These are phyloP conservation scores for Colletes collaris DNA, from an alignment of 2,888 invertebrate species.

Conservation along the genomic window DNA sequence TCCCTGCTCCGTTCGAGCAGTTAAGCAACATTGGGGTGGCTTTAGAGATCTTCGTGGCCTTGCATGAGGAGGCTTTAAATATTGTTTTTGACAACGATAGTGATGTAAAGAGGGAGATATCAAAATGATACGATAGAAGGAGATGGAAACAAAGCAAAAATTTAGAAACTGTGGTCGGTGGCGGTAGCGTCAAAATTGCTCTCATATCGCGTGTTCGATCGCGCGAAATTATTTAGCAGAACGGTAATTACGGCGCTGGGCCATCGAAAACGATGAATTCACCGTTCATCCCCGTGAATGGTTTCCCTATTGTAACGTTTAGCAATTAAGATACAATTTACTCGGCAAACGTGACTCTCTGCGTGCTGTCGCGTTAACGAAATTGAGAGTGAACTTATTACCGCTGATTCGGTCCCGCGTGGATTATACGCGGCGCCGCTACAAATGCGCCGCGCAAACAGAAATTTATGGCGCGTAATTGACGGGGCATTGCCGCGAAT, in stretches of 20 bases:
- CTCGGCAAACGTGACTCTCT: constrained; percentile 25
- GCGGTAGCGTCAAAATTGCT: neutral
- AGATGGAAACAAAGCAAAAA: too few species aligned
- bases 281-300: neutral
- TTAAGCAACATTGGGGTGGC: neutral
- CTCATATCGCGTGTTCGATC: constrained; percentile 4
- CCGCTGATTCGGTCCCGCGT: constrained; percentile 35
- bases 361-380: constrained; percentile 29
- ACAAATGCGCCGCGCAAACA: constrained; percentile 31
- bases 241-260: constrained; percentile 22
- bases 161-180: too few species aligned
- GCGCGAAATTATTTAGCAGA: constrained; percentile 26
- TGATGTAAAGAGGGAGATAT: too few species aligned
- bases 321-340: constrained; percentile 51
- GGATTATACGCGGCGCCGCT: constrained; percentile 21
- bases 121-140: too few species aligned
- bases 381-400: constrained; percentile 54
- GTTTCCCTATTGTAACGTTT: constrained; percentile 26
- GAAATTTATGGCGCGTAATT: constrained; percentile 53
- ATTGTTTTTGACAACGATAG: too few species aligned
- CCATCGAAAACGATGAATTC: constrained; percentile 31
- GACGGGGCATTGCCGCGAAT: constrained; percentile 48
- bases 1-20: neutral
- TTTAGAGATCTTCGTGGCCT: neutral
- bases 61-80: too few species aligned